Base-by-base conservation (phyloP, 2,888 invertebrate genomes). In the Apodemia zela region DNA sequence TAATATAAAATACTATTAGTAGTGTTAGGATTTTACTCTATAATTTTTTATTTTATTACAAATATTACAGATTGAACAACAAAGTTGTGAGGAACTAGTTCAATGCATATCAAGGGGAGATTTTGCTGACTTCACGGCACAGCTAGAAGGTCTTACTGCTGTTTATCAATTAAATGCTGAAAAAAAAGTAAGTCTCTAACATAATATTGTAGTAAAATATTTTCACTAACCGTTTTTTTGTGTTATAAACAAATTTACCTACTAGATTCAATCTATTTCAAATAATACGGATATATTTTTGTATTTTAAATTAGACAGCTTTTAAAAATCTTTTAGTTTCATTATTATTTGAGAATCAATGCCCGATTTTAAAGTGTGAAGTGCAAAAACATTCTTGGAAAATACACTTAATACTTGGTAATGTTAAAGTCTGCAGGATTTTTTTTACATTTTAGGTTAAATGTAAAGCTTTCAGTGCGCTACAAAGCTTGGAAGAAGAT, bases 121-220 rank as follows among this genome's bases (percentile, higher is more conserved):
- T 84, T 98, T 98, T 85, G 94, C 95, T 3, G 98, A 98, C 84
- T 98, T 99, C 79, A 96, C 97, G 1, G 94, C 96, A 8, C 98
- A 99, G 81, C 84, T 99, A n/a, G 97, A 98, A 84, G 96, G 98
- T 0, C 93, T 98, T 21, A 95, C 96, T 21, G 96, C 97, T 17
- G 98, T 98, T 65, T 99, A 98, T 83, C 97, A 98, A 80, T 90
- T 99, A 13, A 97, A 97, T 88, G 97, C 98, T 11, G 98, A 99
- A 78, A 98, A 98, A 80, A 98, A 98, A 87, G 90, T 87, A 73
- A 69, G 71, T 69, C 45, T 5, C 8, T 0, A 8, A 0, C 8
- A 33, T 6, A 7, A 33, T 7, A 8, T 25, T 45, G 35, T 35
- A 35, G 3, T 35, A 10, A 2, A 35, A 10, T 35, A 8, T 35